Evolutionary conservation across 1,140 invertebrate genomes (phyloP).

Genomic region (Drosophila tsacasi): DNA sequence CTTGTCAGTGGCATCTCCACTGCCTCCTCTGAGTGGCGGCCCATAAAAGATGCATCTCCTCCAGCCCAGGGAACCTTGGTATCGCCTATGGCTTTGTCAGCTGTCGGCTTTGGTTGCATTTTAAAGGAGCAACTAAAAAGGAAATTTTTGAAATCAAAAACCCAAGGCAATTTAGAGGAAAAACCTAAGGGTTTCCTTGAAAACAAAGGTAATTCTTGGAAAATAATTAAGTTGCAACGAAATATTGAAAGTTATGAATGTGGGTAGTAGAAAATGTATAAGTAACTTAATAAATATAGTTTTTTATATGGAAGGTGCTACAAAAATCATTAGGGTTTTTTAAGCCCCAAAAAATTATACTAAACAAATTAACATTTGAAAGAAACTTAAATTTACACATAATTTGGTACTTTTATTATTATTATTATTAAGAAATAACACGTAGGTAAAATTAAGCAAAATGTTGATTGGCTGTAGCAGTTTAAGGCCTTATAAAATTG

Average conservation of each 20-base stretch:
- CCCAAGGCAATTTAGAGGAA: not conserved
- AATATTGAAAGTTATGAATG: not conserved
- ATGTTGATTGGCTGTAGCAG: too few species aligned
- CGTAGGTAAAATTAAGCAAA: too few species aligned
- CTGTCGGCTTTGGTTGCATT: slow-evolving; percentile 41
- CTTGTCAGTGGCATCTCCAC: slow-evolving; percentile 42
- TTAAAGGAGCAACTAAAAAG: slow-evolving; percentile 10
- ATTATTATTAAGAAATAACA: too few species aligned
- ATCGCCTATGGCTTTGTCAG: slow-evolving; percentile 30
- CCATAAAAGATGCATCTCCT: slow-evolving; percentile 39
- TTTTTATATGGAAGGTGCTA: not conserved
- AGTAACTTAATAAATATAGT: not conserved
- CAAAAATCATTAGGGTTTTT: not conserved
- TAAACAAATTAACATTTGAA: not conserved
- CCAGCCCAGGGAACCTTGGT: not conserved
- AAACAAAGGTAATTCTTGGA: too few species aligned
- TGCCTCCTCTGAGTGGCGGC: slow-evolving; percentile 21
- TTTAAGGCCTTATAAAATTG: too few species aligned
- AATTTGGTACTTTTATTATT: not conserved
- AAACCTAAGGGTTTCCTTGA: not conserved
- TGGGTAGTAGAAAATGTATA: not conserved
- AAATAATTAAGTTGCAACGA: not conserved
- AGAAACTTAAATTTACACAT: not conserved
- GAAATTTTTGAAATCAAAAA: not conserved
- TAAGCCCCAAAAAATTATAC: not conserved